Base-by-base conservation (phyloP, 2,797 vertebrate species). In the Xenops minutus region DNA sequence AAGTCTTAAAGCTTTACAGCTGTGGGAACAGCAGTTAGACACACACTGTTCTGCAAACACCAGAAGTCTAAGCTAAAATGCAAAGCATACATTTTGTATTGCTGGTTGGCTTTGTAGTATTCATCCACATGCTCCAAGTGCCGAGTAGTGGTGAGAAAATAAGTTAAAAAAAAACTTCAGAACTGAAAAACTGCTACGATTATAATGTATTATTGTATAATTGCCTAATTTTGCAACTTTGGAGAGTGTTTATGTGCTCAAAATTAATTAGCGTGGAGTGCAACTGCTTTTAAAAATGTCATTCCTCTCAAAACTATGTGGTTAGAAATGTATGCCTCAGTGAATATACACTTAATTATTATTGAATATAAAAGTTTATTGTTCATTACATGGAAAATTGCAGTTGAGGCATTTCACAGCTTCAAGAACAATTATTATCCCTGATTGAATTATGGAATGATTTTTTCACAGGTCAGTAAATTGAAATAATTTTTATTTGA, bases 321-420 rank as follows among this genome's bases (percentile, higher is more conserved):
- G 95, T 94, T 95, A 92, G 52, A 79, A 95, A 86, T 82, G 62
- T 66, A 80, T 83, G 92, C 74, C 34, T 94, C 21, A 68, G 59
- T 93, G 64, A 93, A 73, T 88, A 68, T 90, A 76, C 34, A 80
- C 59, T 91, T 89, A 26, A 27, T 91, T 88, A 93, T 91, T 92
- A 94, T 41, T 88, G 85, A 94, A 95, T 96, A 81, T 94, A 92
- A 95, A 95, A 85, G 49, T 94, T 89, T 89, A 93, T 95, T 93
- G 85, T 92, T 97, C 85, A 71, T 90, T 96, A 83, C 61, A 81
- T 7, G 7, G 77, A 95, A 96, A 95, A 92, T 87, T 83, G 76
- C 91, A 69, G 62, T 77, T 85, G 67, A 85, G 64, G 66, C 67
- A 83, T 93, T 96, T 96, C 85, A 90, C 79, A 88, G 62, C 43